Evolutionary conservation across 2,113 vertebrate genomes (phyloP), one percentile per base, ranked within the genome.

Genomic region (Todiramphus saurophagus): DNA sequence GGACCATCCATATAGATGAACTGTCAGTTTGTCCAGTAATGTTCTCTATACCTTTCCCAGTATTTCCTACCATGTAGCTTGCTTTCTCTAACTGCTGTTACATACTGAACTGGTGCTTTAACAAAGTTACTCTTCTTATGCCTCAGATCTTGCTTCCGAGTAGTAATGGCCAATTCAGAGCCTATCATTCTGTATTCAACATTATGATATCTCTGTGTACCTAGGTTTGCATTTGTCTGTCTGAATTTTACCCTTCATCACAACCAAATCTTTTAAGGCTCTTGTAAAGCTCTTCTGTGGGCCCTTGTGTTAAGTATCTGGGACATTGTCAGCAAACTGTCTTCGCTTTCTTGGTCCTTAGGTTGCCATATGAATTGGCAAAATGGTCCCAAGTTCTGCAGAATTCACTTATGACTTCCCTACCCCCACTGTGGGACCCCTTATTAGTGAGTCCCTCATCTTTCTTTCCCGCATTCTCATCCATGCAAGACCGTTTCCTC

Each of bases 401-500:
- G 35, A 76, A 75, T 50, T 41, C 10, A 33, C 35, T 76, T 35
- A 15, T 80, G 60, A 55, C 41, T 51, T 75, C 13, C 31, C 17
- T 62, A 6, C 17, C 8, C 53, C n/a, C 30, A 24, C 7, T 0
- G 0, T 28, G 16, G 27, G 28, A 69, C 23, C 12, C 8, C 21
- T 35, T 28, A 33, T 69, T 50, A 63, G 14, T 25, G 35, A 63
- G 43, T 43, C 35, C 27, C 14, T 64, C 16, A 37, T 31, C 20
- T 63, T 31, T 31, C 16, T 50, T 69, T 35, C 41, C 10, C 37
- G 16, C 37, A n/a, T 63, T 77, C 41, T 77, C 39, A 48, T 59
- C 37, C 19, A 28, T 51, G 28, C 28, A 59, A 79, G 28, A 39
- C 43, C 23, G 33, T 79, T 79, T 91, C 37, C 37, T 73, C 15